These are phyloP conservation scores for Anser brachyrhynchus DNA, from an alignment of 2,113 vertebrate genomes.

Conservation along the genomic window DNA sequence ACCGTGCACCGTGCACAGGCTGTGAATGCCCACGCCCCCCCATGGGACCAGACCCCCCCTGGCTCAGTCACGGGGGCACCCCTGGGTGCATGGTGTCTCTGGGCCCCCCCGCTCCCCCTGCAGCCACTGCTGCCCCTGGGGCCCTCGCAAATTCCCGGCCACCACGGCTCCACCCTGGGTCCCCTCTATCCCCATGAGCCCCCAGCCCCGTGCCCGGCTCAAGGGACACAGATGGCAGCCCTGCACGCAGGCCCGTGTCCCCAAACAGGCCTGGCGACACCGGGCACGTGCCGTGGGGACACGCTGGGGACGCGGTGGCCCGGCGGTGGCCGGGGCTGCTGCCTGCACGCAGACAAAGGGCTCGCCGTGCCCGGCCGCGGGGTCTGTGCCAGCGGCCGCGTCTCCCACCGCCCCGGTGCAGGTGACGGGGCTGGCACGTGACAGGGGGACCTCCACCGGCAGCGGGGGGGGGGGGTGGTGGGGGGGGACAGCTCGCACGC, in stretches of 20 bases:
- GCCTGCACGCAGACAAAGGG: conserved; percentile 2
- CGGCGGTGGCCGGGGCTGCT: not conserved
- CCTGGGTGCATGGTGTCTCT: fast-evolving
- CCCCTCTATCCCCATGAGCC: not conserved
- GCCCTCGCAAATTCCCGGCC: not conserved
- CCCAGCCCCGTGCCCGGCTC: fast-evolving
- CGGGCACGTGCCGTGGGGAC: not conserved
- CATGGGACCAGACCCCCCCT: not conserved
- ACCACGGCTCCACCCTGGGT: not conserved
- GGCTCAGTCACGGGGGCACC: not conserved
- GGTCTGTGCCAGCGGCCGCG: not conserved
- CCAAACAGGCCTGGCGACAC: not conserved
- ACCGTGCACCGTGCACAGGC: not conserved
- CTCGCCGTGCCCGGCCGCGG: not conserved
- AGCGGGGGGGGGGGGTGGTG: too few species aligned
- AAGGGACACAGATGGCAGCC: too few species aligned
- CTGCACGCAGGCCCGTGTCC: not conserved
- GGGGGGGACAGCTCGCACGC: not conserved
- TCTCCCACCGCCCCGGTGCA: not conserved
- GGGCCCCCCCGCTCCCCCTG: fast-evolving
- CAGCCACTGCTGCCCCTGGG: not conserved
- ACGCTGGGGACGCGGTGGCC: not conserved
- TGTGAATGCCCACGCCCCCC: not conserved
- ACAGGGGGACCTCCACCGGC: not conserved
- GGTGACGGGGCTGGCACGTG: not conserved